Base-by-base conservation (phyloP, 2,888 invertebrate genomes). In the Exephanes ischioxanthus region DNA sequence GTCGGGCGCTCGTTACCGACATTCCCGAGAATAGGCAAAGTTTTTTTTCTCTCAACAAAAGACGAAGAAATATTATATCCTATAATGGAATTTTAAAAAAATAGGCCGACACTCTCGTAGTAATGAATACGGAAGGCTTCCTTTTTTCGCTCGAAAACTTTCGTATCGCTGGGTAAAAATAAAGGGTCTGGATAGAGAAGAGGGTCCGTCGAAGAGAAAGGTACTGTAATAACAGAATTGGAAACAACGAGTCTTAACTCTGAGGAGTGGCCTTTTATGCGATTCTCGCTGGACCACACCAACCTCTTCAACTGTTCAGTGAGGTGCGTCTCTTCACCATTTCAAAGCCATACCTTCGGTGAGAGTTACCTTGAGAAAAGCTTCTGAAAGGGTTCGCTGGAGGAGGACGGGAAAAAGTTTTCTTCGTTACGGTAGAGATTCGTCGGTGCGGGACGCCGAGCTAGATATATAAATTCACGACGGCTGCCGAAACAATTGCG, bases 161-260 rank as follows among this genome's bases (percentile, higher is more conserved):
- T 76, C 58, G 70, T 76, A 83, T 75, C 70, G 63, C 53, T 66
- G 75, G 41, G 66, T 66, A 26, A 67, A 84, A 76, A 72, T 76
- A 66, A 84, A 84, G 63, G 71, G 55, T 79, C 75, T 70, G 30
- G 66, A 53, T 45, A 45, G 55, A 70, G 55, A 55, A 58, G 70
- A 22, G 45, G 67, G 66, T 70, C 61, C 48, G 63, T 41, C 26
- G 53, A 26, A 80, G 63, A 67, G 73, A 66, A 68, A 75, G 45
- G 73, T 58, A 80, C 53, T 75, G 55, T 84, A 80, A 84, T 84
- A 75, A 80, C 80, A 79, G 80, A 80, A 84, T 84, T 80, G 84
- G 48, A 48, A 84, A 84, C 84, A 84, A 80, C 80, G 80, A 71
- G 76, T 67, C 70, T 84, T 80, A 45, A 33, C 76, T 79, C 73